Evolutionary conservation across 2,888 invertebrate species (phyloP), one percentile per base, ranked within the genome.

Genomic region (Horisme vitalbata): DNA sequence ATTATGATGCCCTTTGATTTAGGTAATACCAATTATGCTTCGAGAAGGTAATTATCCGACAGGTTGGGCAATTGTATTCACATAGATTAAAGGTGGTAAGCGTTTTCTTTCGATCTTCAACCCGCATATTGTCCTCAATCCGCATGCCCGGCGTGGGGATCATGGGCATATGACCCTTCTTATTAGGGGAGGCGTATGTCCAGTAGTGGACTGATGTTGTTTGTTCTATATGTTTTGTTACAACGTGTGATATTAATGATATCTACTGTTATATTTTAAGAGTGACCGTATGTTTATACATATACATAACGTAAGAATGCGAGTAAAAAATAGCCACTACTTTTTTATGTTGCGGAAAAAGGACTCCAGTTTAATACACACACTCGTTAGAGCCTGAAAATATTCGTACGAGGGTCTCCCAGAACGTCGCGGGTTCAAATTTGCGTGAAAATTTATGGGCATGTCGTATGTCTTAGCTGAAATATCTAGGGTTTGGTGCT

Each of bases 391-490:
- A 34, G 59, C 39, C 55, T 59, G 61, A 68, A 72, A 75, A 72
- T 72, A 68, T 72, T 68, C 60, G 45, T 53, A 35, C 36, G 51
- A 45, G 59, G 59, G 59, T 57, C 57, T 59, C 54, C 49, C 32
- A 55, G 41, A 64, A 62, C 50, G 60, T 57, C 57, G 57, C 52
- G 55, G 62, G 70, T 72, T 78, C 70, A 75, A 75, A 80, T 66
- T 75, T 71, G 71, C 69, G 75, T 75, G 74, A 78, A 77, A 78
- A 81, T 82, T 74, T 80, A 81, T 74, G 79, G 68, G 61, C 60
- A 56, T 65, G 71, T 75, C 76, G 70, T 77, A 68, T 65, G 66
- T 75, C 76, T 73, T 71, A 53, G 58, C 55, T 47, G 68, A 69
- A 73, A 77, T 71, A 69, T 38, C 69, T 63, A 61, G 58, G 55